Percentiles rank a stretch among this genome's conserved stretches.
Conservation (phyloP, 1,140 invertebrate genomes). For the Dolichoris vasculosae region DNA sequence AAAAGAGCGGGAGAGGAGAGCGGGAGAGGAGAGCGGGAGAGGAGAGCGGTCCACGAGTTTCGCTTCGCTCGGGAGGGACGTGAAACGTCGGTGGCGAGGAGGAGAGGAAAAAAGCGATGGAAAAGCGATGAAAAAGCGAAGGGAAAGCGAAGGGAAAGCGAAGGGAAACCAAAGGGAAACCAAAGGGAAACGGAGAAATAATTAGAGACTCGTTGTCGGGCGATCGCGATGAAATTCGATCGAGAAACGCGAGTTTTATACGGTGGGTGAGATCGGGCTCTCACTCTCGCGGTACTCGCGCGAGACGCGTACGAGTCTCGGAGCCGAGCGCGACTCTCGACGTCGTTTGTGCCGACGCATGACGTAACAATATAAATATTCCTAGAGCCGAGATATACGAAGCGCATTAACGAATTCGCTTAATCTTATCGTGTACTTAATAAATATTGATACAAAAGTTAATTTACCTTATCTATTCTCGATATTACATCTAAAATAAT, state of each 20-base stretch:
- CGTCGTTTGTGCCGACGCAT: slow-evolving; percentile 55
- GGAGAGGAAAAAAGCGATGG: not conserved
- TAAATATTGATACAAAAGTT: slow-evolving; percentile 70
- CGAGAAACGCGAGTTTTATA: slow-evolving; percentile 41
- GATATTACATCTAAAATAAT: slow-evolving; percentile 65
- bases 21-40: not conserved
- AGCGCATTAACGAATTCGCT: slow-evolving; percentile 64
- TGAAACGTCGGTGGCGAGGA: not conserved
- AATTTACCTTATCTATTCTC: slow-evolving; percentile 62
- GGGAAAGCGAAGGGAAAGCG: not conserved
- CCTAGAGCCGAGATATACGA: slow-evolving; percentile 43
- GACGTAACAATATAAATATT: slow-evolving; percentile 71
- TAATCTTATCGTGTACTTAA: slow-evolving; percentile 71
- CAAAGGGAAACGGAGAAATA: slow-evolving; percentile 15
- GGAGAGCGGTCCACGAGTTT: not conserved
- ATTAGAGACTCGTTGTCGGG: slow-evolving; percentile 22
- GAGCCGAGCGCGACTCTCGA: slow-evolving; percentile 49
- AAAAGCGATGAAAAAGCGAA: not conserved
- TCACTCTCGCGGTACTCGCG: not conserved
- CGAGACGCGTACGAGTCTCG: slow-evolving; percentile 2
- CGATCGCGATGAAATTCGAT: slow-evolving; percentile 32
- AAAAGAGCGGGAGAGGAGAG: not conserved
- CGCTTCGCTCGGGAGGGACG: no score
- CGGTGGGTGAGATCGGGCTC: no score
- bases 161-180: no score